A percentile compares a stretch with the other conserved stretches of the same genome.
Conservation (phyloP, 2,113 vertebrate genomes). For the Centropristis striata region DNA sequence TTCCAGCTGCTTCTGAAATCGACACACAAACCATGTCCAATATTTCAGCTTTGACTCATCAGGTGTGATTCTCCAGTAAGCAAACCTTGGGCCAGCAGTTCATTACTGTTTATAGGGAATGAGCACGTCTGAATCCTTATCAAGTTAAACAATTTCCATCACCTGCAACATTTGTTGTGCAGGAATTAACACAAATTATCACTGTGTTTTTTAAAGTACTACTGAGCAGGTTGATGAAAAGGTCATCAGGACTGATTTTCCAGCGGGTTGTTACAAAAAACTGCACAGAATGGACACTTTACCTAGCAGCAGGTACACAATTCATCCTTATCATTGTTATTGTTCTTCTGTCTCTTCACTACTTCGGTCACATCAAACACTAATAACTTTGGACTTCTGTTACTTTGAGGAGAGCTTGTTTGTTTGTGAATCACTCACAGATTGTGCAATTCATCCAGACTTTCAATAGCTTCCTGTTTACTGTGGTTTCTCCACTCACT, state of each 20-base stretch:
- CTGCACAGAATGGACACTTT: conserved; percentile 75
- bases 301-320: conserved; percentile 83
- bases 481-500: conserved; percentile 27
- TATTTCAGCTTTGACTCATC: conserved; percentile 76
- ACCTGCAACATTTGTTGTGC: conserved; percentile 69
- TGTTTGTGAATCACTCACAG: background rate
- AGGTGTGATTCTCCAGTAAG: conserved; percentile 77
- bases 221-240: conserved; percentile 72
- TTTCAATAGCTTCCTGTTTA: conserved; percentile 7
- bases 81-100: conserved; percentile 57
- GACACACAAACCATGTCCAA: no score
- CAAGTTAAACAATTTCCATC: rapidly evolving
- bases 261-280: conserved; percentile 72
- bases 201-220: no score
- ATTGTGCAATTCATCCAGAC: no score
- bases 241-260: conserved; percentile 50
- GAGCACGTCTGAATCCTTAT: rapidly evolving
- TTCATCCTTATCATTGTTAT: no score
- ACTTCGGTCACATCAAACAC: no score
- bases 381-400: background rate
- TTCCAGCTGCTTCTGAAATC: conserved; percentile 83
- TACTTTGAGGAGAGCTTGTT: background rate
- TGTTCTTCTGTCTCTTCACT: no score
- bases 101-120: conserved; percentile 66
- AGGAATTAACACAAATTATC: conserved; percentile 58